Evolutionary conservation across 2,888 invertebrate genomes (phyloP), one percentile per base, ranked within the genome.

Genomic region (Palloptera scutellata): DNA sequence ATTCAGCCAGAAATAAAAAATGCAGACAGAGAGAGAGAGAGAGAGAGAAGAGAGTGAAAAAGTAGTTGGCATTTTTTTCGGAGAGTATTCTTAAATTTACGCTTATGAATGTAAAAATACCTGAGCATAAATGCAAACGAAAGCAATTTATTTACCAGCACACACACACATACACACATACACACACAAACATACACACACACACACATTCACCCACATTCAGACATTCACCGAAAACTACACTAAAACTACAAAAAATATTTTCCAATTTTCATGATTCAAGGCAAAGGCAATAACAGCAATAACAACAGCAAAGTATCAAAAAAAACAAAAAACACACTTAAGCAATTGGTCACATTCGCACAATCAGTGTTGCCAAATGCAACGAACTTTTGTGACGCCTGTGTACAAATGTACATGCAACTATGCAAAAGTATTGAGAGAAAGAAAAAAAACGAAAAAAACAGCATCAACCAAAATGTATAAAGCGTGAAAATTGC

Each of bases 141-240:
- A 48, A 10, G 10, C 78, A 76, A 80, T 80, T 79, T 76, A 71
- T 69, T 70, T 70, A 17, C 11, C 65, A 70, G 72, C 70, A 71
- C 74, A 72, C 48, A n/a, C 5, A 5, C 48, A 6, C 15, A 48
- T 11, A 48, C 13, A 48, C 30, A 30, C 30, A 30, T 30, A 4
- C 30, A 2, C 30, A n/a, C n/a, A n/a, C n/a, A n/a, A n/a, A n/a
- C n/a, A n/a, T n/a, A n/a, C n/a, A n/a, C n/a, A n/a, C n/a, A n/a
- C n/a, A n/a, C n/a, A n/a, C n/a, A n/a, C 74, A 72, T 48, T 15
- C 48, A n/a, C 5, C 15, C 48, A 6, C 15, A 48, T 11, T 10
- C 13, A 48, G 3, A 30, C 30, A 30, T 30, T 30, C 30, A 2
- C 30, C 2, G 6, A 30, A 30, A 30, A 30, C 6, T 30, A 4